phyloP scores from a whole-genome alignment of 30 jellyfish, hydroid and myxozoan genomes.

The Aurelia aurita region DNA sequence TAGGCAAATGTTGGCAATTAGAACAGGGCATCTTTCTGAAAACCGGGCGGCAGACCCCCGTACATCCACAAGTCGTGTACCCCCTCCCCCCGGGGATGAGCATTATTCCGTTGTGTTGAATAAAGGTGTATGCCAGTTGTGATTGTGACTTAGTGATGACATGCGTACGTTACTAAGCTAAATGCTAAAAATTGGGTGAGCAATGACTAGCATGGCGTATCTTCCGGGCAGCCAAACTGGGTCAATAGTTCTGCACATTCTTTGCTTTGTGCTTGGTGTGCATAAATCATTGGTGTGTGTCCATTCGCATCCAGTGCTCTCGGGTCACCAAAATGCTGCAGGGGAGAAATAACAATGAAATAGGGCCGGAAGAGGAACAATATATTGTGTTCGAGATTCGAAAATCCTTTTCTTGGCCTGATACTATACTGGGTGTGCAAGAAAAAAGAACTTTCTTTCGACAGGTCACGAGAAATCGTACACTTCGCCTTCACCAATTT shows the following conservation, averaged over 20 bases:
- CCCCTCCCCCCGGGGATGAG: too few relatives aligned
- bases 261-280: conserved; percentile 80
- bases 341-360: not conserved
- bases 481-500: too few relatives aligned
- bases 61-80: too few relatives aligned
- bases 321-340: conserved; percentile 90
- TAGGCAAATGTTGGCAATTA: too few relatives aligned
- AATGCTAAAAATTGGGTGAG: not conserved
- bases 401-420: too few relatives aligned
- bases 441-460: too few relatives aligned
- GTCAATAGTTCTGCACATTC: conserved; percentile 77
- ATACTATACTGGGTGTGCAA: too few relatives aligned
- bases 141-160: not conserved
- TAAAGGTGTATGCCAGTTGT: not conserved
- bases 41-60: too few relatives aligned
- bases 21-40: too few relatives aligned
- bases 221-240: conserved; percentile 95
- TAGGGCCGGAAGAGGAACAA: too few relatives aligned
- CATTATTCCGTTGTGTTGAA: not conserved
- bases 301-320: conserved; percentile 88
- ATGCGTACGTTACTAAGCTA: not conserved
- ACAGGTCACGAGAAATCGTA: too few relatives aligned
- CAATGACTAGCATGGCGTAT: conserved; percentile 88
- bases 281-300: conserved; percentile 83
- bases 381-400: too few relatives aligned